Base-by-base conservation (phyloP, 1,140 invertebrate genomes). In the Holotrichia oblita region DNA sequence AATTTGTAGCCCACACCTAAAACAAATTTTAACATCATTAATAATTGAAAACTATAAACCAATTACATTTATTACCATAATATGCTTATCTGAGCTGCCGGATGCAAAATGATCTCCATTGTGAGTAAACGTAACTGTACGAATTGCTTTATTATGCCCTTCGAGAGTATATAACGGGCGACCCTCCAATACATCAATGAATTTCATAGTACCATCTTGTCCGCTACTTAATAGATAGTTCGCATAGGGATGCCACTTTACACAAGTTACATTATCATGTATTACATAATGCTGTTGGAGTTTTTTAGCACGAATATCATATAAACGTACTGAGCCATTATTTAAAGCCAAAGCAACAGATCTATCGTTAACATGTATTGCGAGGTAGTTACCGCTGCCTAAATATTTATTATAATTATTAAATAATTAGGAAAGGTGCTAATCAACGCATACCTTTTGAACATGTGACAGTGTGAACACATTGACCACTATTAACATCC, bases 141-240 rank as follows among this genome's bases (percentile, higher is more conserved):
- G 93, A 6, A 85, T 78, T 27, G 24, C 86, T 73, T 90, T 91
- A 80, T 88, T 89, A 84, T 97, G 95, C 2, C 94, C 94, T 84
- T 91, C 93, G 0, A 98, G 84, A 2, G 95, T 97, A 84, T 96
- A 98, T 82, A 97, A 92, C 59, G 94, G 93, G n/a, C 95, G 89
- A 0, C 96, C 96, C 88, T 98, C 96, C 27, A 97, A 84, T 78
- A 97, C 87, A 87, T 98, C 96, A 80, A 97, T 88, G 81, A 96
- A 89, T 90, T 92, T 93, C 85, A 93, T 90, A 79, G 92, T 92
- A 40, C 89, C 89, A 87, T 95, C 93, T 81, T 91, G 89, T 73
- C 93, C 93, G 61, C 90, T 89, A 61, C 91, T 92, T 24, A 94
- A 75, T 81, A 95, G 89, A 79, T 91, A 94, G 82, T 93, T 93